Percentiles rank a stretch among this genome's conserved stretches.
Conservation (phyloP, 2,888 invertebrate species). For the Sphaerophoria rueppellii region DNA sequence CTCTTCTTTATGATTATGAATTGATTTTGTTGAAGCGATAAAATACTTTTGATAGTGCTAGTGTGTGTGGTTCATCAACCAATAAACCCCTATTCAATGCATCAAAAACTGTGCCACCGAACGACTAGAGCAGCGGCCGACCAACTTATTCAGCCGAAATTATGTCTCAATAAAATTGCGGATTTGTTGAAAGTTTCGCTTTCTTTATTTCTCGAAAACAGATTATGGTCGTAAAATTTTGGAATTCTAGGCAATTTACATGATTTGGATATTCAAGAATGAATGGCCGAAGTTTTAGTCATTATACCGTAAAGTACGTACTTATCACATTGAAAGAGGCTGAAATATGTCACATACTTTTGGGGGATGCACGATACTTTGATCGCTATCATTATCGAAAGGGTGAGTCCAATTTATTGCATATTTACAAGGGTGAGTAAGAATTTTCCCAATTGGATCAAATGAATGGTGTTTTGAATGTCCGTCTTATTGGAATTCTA, state of each 20-base stretch:
- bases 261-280: not conserved
- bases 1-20: conserved; percentile 70
- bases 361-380: not conserved
- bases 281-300: conserved; percentile 2
- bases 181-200: conserved; percentile 4
- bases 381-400: not conserved
- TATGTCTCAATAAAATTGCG: conserved; percentile 17
- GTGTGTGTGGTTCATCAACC: not conserved
- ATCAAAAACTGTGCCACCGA: not conserved
- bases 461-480: no score
- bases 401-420: conserved; percentile 5
- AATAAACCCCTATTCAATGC: not conserved
- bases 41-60: conserved; percentile 14
- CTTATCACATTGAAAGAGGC: not conserved
- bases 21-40: conserved; percentile 63
- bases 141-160: not conserved
- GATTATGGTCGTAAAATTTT: not conserved
- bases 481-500: no score
- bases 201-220: not conserved
- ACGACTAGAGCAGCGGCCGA: not conserved
- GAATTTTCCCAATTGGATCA: not conserved
- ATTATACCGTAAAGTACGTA: not conserved
- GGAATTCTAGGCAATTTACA: not conserved
- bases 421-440: conserved; percentile 24
- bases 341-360: conserved; percentile 48